Percentiles rank a stretch among this genome's conserved stretches.
Evolutionary conservation across 2,797 vertebrate genomes (phyloP).

Genomic region (Ctenopoma multispine): DNA sequence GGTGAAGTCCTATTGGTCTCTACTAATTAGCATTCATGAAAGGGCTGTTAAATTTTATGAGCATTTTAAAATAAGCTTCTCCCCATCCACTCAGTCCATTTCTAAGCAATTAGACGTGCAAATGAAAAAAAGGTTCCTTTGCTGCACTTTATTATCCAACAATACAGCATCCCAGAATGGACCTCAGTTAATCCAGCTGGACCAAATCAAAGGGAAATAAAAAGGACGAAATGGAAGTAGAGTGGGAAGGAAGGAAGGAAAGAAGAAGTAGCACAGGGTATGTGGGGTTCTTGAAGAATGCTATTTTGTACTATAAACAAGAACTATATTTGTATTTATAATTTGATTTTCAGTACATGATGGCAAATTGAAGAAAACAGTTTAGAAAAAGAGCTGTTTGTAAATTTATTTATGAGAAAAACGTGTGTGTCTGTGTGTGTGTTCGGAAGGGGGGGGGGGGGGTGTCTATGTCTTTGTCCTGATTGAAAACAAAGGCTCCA

Average conservation of each 20-base stretch:
- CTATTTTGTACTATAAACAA: background rate
- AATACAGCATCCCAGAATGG: background rate
- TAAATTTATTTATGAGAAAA: no score
- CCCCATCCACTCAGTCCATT: background rate
- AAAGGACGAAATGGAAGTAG: background rate
- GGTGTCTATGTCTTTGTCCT: conserved; percentile 1
- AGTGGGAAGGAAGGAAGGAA: no score
- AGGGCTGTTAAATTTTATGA: conserved; percentile 26
- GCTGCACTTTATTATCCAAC: conserved; percentile 32
- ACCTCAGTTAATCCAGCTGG: background rate
- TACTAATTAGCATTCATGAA: conserved; percentile 8
- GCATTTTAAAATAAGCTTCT: conserved; percentile 19
- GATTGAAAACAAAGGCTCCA: conserved; percentile 39
- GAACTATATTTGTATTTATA: background rate
- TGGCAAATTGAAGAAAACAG: no score
- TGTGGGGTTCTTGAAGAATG: background rate
- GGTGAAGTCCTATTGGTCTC: background rate
- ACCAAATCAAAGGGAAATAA: conserved; percentile 1
- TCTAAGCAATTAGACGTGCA: conserved; percentile 9
- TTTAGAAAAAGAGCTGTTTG: no score
- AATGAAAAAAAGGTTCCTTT: background rate
- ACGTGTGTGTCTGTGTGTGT: no score
- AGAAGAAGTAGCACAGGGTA: no score
- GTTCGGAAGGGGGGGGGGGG: no score
- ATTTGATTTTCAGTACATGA: no score